Conservation (phyloP, 2,888 invertebrate genomes). For the Epirrhoe alternata region DNA sequence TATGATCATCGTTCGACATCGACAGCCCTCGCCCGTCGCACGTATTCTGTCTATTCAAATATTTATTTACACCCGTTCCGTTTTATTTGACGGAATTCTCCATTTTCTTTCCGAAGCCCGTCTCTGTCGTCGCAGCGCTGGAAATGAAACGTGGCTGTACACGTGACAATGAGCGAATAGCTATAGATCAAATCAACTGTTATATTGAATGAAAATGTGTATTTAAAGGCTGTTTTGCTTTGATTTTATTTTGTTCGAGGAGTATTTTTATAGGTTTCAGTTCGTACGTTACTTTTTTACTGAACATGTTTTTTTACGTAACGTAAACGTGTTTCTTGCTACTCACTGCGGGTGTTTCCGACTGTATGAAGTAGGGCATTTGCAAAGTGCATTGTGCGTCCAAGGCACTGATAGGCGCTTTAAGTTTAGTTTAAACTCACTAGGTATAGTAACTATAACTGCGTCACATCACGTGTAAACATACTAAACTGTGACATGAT, state of each 20-base stretch:
- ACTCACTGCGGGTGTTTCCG: no score
- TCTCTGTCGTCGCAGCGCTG: conserved; percentile 24
- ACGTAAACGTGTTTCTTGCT: no score
- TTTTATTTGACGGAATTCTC: conserved; percentile 26
- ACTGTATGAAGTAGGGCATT: no score
- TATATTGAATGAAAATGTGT: conserved; percentile 19
- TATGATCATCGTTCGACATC: background rate
- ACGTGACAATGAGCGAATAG: conserved; percentile 25
- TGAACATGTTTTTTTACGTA: no score
- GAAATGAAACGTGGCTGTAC: conserved; percentile 15
- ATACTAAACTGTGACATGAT: no score
- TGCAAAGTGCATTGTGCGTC: no score
- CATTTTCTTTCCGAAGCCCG: conserved; percentile 17
- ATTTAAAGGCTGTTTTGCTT: conserved; percentile 20
- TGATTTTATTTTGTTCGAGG: background rate
- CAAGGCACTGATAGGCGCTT: no score
- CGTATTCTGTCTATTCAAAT: conserved; percentile 12
- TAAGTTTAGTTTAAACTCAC: no score
- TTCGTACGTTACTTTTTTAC: background rate
- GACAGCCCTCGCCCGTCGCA: background rate
- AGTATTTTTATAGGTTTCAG: conserved; percentile 4
- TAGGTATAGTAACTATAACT: no score
- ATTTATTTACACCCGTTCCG: conserved; percentile 18
- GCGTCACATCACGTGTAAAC: no score
- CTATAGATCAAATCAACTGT: conserved; percentile 18